Conservation (phyloP, 1,140 invertebrate species). For the Lepidurus arcticus region DNA sequence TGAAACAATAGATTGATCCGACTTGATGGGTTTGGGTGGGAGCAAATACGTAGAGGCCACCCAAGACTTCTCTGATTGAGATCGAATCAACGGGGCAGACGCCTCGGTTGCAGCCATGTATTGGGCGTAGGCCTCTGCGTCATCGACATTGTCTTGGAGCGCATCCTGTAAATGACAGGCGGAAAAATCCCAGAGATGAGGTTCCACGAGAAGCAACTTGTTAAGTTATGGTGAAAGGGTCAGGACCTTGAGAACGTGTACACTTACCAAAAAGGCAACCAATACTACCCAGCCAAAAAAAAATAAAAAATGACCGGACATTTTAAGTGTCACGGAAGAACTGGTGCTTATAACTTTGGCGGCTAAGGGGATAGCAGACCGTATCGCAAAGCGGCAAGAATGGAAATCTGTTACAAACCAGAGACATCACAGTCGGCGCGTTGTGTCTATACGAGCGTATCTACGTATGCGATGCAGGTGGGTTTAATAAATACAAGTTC, state of each 20-base stretch:
- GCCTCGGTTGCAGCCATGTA: constrained; percentile 35
- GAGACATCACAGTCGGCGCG: too few relatives aligned
- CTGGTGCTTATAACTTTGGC: too few relatives aligned
- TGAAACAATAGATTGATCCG: constrained; percentile 1
- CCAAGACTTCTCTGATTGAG: constrained; percentile 12
- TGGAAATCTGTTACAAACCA: too few relatives aligned
- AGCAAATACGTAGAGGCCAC: constrained; percentile 3
- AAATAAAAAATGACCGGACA: background rate
- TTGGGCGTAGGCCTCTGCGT: constrained; percentile 30
- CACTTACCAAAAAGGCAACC: too few relatives aligned
- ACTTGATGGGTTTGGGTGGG: background rate
- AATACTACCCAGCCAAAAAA: background rate
- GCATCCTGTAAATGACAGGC: constrained; percentile 29
- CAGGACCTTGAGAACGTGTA: background rate
- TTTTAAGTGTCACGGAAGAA: too few relatives aligned
- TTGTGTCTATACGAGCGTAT: too few relatives aligned
- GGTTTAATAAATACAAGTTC: too few relatives aligned
- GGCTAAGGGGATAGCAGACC: too few relatives aligned
- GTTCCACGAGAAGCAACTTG: background rate
- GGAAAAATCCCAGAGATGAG: constrained; percentile 5
- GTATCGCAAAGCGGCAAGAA: too few relatives aligned
- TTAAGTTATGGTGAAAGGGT: background rate
- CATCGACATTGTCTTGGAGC: constrained; percentile 30
- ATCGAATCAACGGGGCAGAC: constrained; percentile 31
- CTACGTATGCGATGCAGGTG: too few relatives aligned